Conservation (phyloP, 2,888 invertebrate species). For the Hypena proboscidalis region DNA sequence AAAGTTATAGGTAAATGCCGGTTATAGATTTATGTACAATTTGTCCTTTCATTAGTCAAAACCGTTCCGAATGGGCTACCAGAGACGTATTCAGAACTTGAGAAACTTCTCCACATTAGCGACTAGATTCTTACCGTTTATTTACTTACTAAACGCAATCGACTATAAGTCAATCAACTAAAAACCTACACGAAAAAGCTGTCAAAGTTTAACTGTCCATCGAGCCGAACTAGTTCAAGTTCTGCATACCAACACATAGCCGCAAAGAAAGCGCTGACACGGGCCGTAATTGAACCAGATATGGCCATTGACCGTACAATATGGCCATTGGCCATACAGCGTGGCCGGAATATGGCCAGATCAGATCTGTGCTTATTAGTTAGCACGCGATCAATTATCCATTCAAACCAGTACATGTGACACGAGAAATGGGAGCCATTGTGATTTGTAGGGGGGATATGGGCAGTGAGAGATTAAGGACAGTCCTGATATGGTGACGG, state of each 20-base stretch:
- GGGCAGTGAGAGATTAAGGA: conserved; percentile 7
- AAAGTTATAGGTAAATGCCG: too few species aligned
- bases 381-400: conserved; percentile 57
- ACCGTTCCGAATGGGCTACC: too few species aligned
- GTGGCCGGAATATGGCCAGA: conserved; percentile 43
- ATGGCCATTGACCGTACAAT: conserved; percentile 38
- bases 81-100: too few species aligned
- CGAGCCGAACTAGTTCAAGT: neutral
- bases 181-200: too few species aligned
- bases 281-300: conserved; percentile 32
- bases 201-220: neutral
- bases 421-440: conserved; percentile 50
- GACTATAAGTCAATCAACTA: too few species aligned
- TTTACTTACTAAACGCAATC: too few species aligned
- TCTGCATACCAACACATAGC: neutral
- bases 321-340: conserved; percentile 41
- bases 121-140: too few species aligned
- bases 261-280: conserved; percentile 14
- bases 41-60: too few species aligned
- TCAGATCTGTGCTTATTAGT: conserved; percentile 44
- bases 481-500: neutral
- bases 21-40: too few species aligned
- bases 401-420: conserved; percentile 51
- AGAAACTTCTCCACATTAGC: too few species aligned
- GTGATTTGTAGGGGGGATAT: conserved; percentile 33